These are phyloP conservation scores for Muscidifurax raptorellus DNA, from an alignment of 1,140 invertebrate species.

Conservation along the genomic window DNA sequence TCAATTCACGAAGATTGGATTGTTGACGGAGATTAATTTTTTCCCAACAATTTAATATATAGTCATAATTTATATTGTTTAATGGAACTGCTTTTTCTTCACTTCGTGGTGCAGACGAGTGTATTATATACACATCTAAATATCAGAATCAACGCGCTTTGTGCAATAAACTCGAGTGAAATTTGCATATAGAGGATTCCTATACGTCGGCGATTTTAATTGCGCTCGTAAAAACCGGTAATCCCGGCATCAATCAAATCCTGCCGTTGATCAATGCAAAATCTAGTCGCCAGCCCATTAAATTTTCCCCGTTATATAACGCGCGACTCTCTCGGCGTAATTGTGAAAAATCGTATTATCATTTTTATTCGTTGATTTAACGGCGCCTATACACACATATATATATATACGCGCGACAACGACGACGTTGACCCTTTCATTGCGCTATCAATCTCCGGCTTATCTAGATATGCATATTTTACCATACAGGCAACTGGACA, in stretches of 20 bases:
- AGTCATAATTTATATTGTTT: slow-evolving; percentile 13
- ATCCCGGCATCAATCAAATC: slow-evolving; percentile 25
- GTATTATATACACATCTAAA: background rate
- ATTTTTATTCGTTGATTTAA: background rate
- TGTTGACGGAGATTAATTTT: background rate
- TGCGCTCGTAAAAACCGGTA: slow-evolving; percentile 29
- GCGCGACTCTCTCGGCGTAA: background rate
- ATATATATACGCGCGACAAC: background rate
- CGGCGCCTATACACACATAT: no score
- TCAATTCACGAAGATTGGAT: no score
- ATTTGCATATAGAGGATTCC: slow-evolving; percentile 12
- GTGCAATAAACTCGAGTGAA: slow-evolving; percentile 14
- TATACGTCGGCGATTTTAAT: slow-evolving; percentile 21
- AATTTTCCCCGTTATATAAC: slow-evolving; percentile 10
- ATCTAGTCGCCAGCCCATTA: background rate
- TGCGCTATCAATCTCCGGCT: background rate
- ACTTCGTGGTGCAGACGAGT: background rate
- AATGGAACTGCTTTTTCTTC: slow-evolving; percentile 19
- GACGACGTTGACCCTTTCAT: background rate
- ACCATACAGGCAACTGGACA: no score
- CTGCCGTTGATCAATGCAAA: slow-evolving; percentile 18
- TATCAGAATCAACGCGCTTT: background rate
- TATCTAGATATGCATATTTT: background rate
- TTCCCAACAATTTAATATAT: background rate
- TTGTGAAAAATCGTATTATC: background rate